A percentile compares a stretch with the other conserved stretches of the same genome.
Conservation (phyloP, 2,888 invertebrate genomes). For the Scaptomyza flava region DNA sequence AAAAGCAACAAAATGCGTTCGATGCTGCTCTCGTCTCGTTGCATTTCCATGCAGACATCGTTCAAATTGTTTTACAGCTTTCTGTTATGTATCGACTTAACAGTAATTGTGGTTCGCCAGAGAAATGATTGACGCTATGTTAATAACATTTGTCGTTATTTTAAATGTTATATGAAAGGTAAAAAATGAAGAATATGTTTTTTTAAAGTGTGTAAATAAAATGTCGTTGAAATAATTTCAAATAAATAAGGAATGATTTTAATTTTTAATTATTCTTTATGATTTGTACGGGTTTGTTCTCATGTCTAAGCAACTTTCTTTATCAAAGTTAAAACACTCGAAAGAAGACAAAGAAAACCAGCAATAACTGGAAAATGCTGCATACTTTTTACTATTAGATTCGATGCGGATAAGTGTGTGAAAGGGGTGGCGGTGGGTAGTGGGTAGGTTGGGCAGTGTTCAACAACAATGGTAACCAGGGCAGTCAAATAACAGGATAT, state of each 20-base stretch:
- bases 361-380: conserved; percentile 10
- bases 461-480: conserved; percentile 66
- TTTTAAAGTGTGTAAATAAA: not conserved
- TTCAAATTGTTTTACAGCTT: not conserved
- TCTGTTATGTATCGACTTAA: conserved; percentile 8
- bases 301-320: not conserved
- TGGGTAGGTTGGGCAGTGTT: conserved; percentile 14
- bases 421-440: not conserved
- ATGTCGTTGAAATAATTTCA: not conserved
- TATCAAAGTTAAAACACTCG: conserved; percentile 5
- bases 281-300: not conserved
- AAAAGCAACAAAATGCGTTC: conserved; percentile 7
- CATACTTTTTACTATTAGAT: conserved; percentile 38
- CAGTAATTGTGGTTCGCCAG: not conserved
- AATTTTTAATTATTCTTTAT: not conserved
- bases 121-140: conserved; percentile 6
- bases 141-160: conserved; percentile 24
- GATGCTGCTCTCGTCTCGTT: conserved; percentile 35
- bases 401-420: conserved; percentile 2
- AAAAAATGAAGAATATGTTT: not conserved
- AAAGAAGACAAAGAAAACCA: not conserved
- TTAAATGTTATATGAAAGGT: conserved; percentile 4
- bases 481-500: conserved; percentile 65
- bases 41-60: conserved; percentile 26
- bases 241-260: not conserved